phyloP scores from a whole-genome alignment of 1,140 invertebrate species.

The Acromyrmex charruanus region DNA sequence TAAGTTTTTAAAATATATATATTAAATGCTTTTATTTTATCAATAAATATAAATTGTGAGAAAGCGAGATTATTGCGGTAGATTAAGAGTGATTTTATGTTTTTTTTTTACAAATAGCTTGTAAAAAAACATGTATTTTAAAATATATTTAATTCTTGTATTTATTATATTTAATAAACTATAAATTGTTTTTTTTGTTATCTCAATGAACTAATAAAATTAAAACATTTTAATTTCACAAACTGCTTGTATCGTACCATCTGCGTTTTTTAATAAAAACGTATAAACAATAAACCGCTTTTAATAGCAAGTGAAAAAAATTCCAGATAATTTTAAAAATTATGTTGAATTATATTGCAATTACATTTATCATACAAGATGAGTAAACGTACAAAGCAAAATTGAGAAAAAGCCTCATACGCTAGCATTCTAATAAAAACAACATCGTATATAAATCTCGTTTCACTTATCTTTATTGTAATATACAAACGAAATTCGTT shows the following conservation, averaged over 20 bases:
- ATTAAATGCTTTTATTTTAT: not conserved
- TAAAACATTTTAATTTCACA: slow-evolving; percentile 12
- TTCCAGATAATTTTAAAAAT: not conserved
- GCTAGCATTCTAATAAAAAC: not conserved
- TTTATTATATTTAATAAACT: not conserved
- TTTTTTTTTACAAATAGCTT: not conserved
- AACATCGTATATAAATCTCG: not conserved
- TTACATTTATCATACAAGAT: not conserved
- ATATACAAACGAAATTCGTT: not conserved
- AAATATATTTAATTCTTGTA: slow-evolving; percentile 1
- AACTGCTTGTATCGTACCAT: not conserved
- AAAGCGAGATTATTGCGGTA: not conserved
- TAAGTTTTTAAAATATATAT: not conserved
- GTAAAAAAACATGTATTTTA: not conserved
- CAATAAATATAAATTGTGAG: not conserved
- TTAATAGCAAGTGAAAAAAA: not conserved
- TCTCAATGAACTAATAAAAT: not conserved
- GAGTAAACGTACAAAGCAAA: not conserved
- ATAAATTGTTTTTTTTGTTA: too few species aligned
- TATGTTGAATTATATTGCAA: not conserved
- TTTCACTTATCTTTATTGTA: not conserved
- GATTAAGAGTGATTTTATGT: not conserved
- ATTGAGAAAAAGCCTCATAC: not conserved
- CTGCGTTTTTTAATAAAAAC: not conserved
- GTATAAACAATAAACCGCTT: not conserved